Conservation (phyloP, 2,797 vertebrate species). For the Mus caroli region DNA sequence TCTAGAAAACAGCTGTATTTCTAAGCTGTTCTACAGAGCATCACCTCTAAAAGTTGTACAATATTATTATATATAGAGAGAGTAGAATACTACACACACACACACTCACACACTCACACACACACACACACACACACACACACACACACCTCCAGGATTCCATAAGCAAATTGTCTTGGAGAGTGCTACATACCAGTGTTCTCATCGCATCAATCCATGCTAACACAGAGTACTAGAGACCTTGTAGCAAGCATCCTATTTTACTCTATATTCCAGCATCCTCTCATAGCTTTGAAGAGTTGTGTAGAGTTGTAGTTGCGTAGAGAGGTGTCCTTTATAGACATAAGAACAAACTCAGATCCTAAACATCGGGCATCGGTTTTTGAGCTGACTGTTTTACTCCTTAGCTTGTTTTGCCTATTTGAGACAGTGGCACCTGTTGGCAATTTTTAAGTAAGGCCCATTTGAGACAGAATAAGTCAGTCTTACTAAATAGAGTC, state of each 20-base stretch:
- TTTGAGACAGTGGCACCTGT: not conserved
- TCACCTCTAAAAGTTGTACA: constrained; percentile 9
- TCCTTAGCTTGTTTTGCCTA: not conserved
- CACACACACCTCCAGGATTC: not conserved
- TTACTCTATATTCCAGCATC: not conserved
- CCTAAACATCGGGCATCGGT: not conserved
- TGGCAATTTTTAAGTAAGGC: not conserved
- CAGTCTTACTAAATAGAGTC: constrained; percentile 9
- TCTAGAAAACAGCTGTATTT: not conserved
- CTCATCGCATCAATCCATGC: not conserved
- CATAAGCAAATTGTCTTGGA: not conserved
- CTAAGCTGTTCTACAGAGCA: not conserved
- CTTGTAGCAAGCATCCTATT: not conserved
- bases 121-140: too few relatives aligned
- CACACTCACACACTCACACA: not conserved
- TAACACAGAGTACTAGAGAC: not conserved
- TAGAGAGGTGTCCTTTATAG: not conserved
- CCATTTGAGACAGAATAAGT: not conserved
- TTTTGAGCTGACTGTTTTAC: constrained; percentile 2
- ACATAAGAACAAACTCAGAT: not conserved
- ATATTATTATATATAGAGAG: not conserved
- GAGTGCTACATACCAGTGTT: not conserved
- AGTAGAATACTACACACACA: not conserved
- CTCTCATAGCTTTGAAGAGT: not conserved
- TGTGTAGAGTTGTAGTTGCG: not conserved